phyloP scores from a whole-genome alignment of 2,888 invertebrate species.

The Allacma fusca region DNA sequence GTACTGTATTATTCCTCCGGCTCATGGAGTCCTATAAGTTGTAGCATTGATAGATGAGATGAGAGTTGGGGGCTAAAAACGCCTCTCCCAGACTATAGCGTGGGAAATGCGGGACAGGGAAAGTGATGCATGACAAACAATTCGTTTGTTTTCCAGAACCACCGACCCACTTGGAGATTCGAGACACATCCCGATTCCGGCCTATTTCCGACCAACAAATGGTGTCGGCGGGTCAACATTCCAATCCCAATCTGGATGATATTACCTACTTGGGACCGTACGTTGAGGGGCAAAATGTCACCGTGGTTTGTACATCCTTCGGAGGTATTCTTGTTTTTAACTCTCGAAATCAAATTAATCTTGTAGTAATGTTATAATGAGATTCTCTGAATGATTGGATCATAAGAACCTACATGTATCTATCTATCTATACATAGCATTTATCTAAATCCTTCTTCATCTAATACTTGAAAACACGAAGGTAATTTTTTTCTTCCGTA shows the following conservation, averaged over 20 bases:
- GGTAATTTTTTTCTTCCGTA: too few relatives aligned
- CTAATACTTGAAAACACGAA: too few relatives aligned
- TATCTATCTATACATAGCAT: too few relatives aligned
- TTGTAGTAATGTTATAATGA: too few relatives aligned
- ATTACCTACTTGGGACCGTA: constrained; percentile 62
- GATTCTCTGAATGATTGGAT: too few relatives aligned
- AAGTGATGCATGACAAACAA: constrained; percentile 2
- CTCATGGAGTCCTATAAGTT: too few relatives aligned
- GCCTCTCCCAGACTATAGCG: too few relatives aligned
- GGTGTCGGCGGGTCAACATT: constrained; percentile 49
- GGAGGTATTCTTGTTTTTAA: constrained; percentile 61
- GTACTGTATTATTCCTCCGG: too few relatives aligned
- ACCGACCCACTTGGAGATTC: constrained; percentile 59
- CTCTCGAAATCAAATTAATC: too few relatives aligned
- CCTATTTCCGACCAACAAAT: constrained; percentile 59
- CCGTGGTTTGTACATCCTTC: constrained; percentile 62
- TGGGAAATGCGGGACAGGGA: neutral
- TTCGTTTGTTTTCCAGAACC: constrained; percentile 50
- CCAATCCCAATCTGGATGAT: constrained; percentile 48
- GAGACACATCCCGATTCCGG: constrained; percentile 57
- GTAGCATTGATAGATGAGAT: neutral
- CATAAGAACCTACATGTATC: too few relatives aligned
- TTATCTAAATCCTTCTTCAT: too few relatives aligned
- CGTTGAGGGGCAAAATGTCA: constrained; percentile 62
- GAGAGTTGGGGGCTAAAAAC: neutral